These are phyloP conservation scores for Entomobrya multifasciata DNA, from an alignment of 2,888 invertebrate genomes.

Conservation along the genomic window DNA sequence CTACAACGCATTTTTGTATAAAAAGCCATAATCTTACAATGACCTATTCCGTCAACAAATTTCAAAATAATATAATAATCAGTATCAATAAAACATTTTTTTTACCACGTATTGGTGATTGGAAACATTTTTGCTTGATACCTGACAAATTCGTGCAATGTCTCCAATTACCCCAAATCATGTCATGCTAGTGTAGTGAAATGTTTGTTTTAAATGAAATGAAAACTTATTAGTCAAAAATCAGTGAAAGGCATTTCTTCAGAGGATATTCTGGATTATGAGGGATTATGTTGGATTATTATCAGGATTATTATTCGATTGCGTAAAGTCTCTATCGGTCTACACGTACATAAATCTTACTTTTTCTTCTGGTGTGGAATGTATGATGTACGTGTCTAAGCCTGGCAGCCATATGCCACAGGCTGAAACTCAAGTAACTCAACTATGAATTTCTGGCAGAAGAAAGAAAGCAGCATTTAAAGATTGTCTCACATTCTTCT, in stretches of 20 bases:
- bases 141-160: too few relatives aligned
- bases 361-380: not conserved
- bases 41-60: too few relatives aligned
- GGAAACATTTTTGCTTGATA: not conserved
- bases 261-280: slow-evolving; percentile 28
- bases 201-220: too few relatives aligned
- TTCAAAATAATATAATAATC: too few relatives aligned
- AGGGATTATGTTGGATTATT: slow-evolving; percentile 52
- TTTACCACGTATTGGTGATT: too few relatives aligned
- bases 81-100: too few relatives aligned
- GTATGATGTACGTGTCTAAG: not conserved
- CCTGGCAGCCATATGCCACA: slow-evolving; percentile 17
- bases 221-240: too few relatives aligned
- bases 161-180: not conserved
- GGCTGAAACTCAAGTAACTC: not conserved
- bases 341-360: not conserved
- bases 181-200: too few relatives aligned
- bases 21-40: too few relatives aligned
- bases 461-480: slow-evolving; percentile 12
- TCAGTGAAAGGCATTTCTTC: too few relatives aligned
- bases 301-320: slow-evolving; percentile 30
- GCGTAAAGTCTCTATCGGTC: slow-evolving; percentile 8
- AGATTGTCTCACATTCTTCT: slow-evolving; percentile 49
- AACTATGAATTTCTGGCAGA: not conserved
- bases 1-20: too few relatives aligned